A percentile compares a stretch with the other conserved stretches of the same genome.
Evolutionary conservation across 2,888 invertebrate genomes (phyloP).

Genomic region (Darwinula stevensoni): DNA sequence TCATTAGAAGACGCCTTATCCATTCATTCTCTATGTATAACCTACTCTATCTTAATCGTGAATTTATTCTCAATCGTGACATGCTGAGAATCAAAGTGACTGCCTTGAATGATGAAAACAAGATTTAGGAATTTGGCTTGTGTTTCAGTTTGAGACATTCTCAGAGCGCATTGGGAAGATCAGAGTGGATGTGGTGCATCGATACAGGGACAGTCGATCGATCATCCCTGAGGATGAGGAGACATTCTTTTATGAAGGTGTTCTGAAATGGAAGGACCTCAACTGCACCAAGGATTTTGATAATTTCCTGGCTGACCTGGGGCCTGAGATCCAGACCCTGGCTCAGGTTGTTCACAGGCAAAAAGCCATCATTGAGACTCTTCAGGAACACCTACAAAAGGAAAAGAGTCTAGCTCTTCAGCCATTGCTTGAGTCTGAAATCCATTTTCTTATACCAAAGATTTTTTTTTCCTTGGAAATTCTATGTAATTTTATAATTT

Average conservation of each 20-base stretch:
- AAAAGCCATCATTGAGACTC: slow-evolving; percentile 34
- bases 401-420: slow-evolving; percentile 42
- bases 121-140: slow-evolving; percentile 13
- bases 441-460: slow-evolving; percentile 4
- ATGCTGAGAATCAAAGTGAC: too few relatives aligned
- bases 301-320: slow-evolving; percentile 40
- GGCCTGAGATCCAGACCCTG: slow-evolving; percentile 37
- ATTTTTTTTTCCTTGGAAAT: background rate
- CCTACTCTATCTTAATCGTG: too few relatives aligned
- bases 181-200: slow-evolving; percentile 59
- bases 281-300: slow-evolving; percentile 58
- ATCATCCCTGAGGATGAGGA: slow-evolving; percentile 30
- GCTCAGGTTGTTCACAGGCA: slow-evolving; percentile 55
- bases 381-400: slow-evolving; percentile 38
- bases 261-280: slow-evolving; percentile 64
- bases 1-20: too few relatives aligned
- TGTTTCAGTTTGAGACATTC: slow-evolving; percentile 67
- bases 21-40: too few relatives aligned
- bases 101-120: too few relatives aligned
- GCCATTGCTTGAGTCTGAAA: slow-evolving; percentile 52
- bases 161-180: slow-evolving; percentile 55
- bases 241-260: slow-evolving; percentile 46
- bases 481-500: slow-evolving; percentile 4
- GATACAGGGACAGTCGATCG: slow-evolving; percentile 36
- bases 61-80: too few relatives aligned